Percentiles rank a stretch among this genome's conserved stretches.
Conservation (phyloP, 2,888 invertebrate species). For the Merodon equestris region DNA sequence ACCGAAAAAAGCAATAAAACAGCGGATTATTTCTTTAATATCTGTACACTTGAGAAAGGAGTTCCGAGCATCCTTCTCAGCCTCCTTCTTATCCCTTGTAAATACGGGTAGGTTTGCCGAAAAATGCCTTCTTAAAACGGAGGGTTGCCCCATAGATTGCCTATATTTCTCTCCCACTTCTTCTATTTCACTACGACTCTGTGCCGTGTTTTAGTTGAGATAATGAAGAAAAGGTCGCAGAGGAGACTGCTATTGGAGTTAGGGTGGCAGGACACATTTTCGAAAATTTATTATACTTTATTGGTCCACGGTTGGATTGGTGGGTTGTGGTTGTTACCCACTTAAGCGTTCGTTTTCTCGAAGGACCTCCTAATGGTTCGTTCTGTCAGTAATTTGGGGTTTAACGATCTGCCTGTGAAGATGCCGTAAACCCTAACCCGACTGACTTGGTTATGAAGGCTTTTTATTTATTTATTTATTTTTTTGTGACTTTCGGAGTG, state of each 20-base stretch:
- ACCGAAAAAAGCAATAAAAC: slow-evolving; percentile 61
- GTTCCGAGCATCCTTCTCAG: slow-evolving; percentile 3
- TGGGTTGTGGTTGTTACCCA: slow-evolving; percentile 31
- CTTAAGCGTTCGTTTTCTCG: slow-evolving; percentile 54
- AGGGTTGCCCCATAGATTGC: too few species aligned
- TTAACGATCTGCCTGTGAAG: slow-evolving; percentile 23
- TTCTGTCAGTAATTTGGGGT: slow-evolving; percentile 38
- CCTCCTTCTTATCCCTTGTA: too few species aligned
- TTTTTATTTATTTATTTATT: background rate
- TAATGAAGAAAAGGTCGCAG: background rate
- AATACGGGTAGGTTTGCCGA: too few species aligned
- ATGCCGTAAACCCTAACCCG: background rate
- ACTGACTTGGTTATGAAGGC: background rate
- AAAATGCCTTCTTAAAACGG: too few species aligned
- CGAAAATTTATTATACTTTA: slow-evolving; percentile 60
- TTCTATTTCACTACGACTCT: too few species aligned
- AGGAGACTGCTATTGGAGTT: background rate
- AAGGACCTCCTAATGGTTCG: slow-evolving; percentile 54
- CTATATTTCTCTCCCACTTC: too few species aligned
- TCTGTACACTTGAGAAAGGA: slow-evolving; percentile 38
- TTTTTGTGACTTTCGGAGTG: background rate
- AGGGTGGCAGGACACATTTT: slow-evolving; percentile 26
- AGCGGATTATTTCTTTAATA: slow-evolving; percentile 66
- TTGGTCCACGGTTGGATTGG: slow-evolving; percentile 39
- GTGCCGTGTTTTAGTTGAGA: too few species aligned